Evolutionary conservation across 2,797 vertebrate species (phyloP).

Genomic region (Hydrophis major): DNA sequence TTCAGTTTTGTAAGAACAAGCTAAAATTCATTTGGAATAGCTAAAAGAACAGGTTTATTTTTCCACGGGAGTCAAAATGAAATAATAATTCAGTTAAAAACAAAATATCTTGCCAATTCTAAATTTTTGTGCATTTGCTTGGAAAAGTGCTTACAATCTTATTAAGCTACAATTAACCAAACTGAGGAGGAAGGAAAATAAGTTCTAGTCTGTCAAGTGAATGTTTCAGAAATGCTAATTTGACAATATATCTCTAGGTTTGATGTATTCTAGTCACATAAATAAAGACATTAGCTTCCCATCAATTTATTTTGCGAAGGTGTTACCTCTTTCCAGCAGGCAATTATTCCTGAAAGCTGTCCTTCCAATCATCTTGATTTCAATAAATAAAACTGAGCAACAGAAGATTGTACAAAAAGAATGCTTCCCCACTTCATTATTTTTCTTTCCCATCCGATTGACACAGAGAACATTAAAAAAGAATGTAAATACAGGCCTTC

Average conservation of each 20-base stretch:
- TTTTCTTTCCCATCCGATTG: neutral
- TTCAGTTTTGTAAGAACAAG: neutral
- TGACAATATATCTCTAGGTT: neutral
- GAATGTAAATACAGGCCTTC: neutral
- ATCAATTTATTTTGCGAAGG: neutral
- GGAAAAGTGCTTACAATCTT: neutral
- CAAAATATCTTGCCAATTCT: neutral
- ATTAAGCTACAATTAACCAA: neutral
- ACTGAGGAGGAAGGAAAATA: neutral
- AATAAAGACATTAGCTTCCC: neutral
- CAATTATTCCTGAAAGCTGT: neutral
- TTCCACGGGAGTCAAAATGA: neutral
- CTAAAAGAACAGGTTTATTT: neutral
- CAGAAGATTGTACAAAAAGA: neutral
- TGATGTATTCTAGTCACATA: neutral
- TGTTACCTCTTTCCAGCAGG: neutral
- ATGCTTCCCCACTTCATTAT: neutral
- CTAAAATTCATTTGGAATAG: constrained; percentile 4
- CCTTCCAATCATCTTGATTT: neutral
- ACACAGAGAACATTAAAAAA: neutral
- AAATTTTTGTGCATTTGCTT: neutral
- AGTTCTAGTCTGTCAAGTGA: neutral
- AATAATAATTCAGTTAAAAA: neutral
- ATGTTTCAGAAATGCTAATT: neutral
- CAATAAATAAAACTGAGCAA: neutral